Percentiles rank a stretch among this genome's conserved stretches.
These are phyloP conservation scores for Penaeus japonicus DNA, from an alignment of 1,140 invertebrate species.

Conservation along the genomic window DNA sequence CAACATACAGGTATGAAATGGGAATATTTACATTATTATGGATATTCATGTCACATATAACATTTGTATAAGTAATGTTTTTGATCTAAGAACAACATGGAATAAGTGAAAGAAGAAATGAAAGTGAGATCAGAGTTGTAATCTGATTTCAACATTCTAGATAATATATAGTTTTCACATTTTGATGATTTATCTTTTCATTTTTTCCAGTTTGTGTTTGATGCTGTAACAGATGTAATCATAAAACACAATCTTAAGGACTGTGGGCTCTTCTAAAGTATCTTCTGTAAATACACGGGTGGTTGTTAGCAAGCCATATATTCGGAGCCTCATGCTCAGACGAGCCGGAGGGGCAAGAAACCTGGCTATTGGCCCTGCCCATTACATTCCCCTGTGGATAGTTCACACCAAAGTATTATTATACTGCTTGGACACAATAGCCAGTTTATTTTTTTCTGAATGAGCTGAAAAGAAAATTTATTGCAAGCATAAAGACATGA, in stretches of 20 bases:
- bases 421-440: conserved; percentile 28
- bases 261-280: conserved; percentile 78
- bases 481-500: no score
- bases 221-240: conserved; percentile 90
- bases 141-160: no score
- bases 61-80: not conserved
- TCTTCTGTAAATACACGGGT: not conserved
- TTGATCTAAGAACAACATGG: no score
- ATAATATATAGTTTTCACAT: not conserved
- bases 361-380: no score
- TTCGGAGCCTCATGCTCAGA: not conserved
- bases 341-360: no score
- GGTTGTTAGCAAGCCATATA: not conserved
- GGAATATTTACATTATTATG: not conserved
- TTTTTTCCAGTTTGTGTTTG: conserved; percentile 80
- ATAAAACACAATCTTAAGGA: conserved; percentile 94
- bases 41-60: not conserved
- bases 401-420: conserved; percentile 43
- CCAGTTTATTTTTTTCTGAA: not conserved
- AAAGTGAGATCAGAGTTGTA: no score
- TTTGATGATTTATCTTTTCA: not conserved
- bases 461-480: no score
- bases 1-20: conserved; percentile 72
- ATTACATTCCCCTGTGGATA: conserved; percentile 32
- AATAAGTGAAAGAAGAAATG: no score